Evolutionary conservation across 2,797 vertebrate species (phyloP), one percentile per base, ranked within the genome.

Genomic region (Sebastes jordani): DNA sequence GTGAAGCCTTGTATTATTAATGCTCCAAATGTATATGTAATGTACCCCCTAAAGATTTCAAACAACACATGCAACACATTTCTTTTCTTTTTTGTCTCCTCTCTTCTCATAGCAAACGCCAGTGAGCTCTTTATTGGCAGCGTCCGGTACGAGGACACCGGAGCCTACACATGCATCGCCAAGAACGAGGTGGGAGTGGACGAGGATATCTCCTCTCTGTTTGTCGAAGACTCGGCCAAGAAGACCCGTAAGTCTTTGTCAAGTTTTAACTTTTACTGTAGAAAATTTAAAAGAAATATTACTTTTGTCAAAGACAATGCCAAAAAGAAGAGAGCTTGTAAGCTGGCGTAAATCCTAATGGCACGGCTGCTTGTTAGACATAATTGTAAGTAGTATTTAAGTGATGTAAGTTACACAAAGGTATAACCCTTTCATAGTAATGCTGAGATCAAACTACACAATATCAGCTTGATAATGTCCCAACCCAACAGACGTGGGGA

Each of bases 151-250:
- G 98, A 99, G 88, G 98, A 99, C 95, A 99, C 98, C 0, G 98
- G 98, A 2, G 98, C 98, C 3, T 99, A 99, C 68, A 99, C 98
- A 64, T 99, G 98, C 95, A 99, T 99, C 54, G 98, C 98, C 92
- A 99, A 97, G 89, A 99, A 99, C 0, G 98, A 99, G 63, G 98
- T 97, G 85, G 98, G 98, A 2, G 98, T 99, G 88, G 98, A 99
- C 1, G 98, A 99, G 82, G 98, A 99, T 27, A 99, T 99, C 86
- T 99, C 98, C 8, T 99, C 98, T 0, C 96, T 99, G 59, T 99
- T 99, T 90, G 95, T 99, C 1, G 98, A 99, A 85, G 98, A 99
- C 74, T 99, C 98, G 0, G 98, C 97, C 1, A 96, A 97, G 88
- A 99, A 99, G 90, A 99, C 98, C 5, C 94, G 98, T 99, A 93